These are phyloP conservation scores for Periophthalmus modestus DNA, from an alignment of 2,113 vertebrate genomes.

Conservation along the genomic window DNA sequence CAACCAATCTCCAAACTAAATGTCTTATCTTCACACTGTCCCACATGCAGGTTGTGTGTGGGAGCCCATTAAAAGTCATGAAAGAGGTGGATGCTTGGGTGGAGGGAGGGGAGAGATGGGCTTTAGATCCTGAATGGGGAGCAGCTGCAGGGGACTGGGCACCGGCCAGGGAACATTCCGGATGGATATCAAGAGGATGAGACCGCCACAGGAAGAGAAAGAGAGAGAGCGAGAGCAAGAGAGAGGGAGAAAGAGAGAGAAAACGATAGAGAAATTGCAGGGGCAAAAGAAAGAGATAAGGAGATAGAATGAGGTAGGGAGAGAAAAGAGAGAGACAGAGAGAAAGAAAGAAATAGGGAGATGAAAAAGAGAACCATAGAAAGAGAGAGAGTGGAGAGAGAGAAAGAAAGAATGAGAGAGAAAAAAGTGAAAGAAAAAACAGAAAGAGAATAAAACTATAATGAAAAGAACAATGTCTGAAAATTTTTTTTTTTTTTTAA, in stretches of 20 bases:
- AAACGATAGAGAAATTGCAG: neutral
- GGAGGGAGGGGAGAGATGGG: constrained; percentile 26
- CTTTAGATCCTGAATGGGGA: constrained; percentile 62
- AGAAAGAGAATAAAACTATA: no score
- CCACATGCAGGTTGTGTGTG: neutral
- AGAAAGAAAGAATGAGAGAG: no score
- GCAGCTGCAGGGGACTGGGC: constrained; percentile 68
- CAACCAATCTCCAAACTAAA: constrained; percentile 30
- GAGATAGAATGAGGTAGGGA: neutral
- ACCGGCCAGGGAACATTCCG: constrained; percentile 60
- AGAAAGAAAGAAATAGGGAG: no score
- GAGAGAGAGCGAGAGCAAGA: no score
- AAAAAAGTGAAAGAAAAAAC: no score
- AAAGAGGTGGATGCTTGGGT: neutral
- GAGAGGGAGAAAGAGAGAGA: constrained; percentile 7
- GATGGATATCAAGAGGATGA: constrained; percentile 47
- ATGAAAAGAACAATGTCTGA: no score
- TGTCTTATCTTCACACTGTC: neutral
- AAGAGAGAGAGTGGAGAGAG: neutral
- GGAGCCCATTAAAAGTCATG: neutral
- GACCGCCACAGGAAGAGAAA: constrained; percentile 48
- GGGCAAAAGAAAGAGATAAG: neutral
- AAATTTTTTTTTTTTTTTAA: no score
- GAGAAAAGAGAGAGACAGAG: neutral
- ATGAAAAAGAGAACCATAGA: no score